A percentile compares a stretch with the other conserved stretches of the same genome.
Evolutionary conservation across 2,888 invertebrate species (phyloP).

Genomic region (Pammene aurita): DNA sequence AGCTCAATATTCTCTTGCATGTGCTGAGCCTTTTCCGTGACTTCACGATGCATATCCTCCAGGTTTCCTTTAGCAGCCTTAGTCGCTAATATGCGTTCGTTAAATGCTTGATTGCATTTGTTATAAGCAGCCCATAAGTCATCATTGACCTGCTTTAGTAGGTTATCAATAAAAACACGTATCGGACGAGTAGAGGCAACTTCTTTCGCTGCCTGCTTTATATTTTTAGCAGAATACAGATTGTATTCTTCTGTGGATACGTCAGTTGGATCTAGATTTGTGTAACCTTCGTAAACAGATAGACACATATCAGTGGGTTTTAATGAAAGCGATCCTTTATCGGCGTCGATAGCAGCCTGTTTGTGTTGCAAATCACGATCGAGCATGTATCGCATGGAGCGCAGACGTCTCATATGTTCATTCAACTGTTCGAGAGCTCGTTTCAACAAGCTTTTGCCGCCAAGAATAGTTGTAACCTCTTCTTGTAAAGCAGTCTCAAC

Average conservation of each 20-base stretch:
- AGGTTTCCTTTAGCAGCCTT: slow-evolving; percentile 90
- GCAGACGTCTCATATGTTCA: slow-evolving; percentile 92
- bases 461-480: slow-evolving; percentile 90
- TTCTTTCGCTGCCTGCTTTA: slow-evolving; percentile 88
- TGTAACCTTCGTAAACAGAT: slow-evolving; percentile 86
- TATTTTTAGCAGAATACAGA: slow-evolving; percentile 86
- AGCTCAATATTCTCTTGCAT: slow-evolving; percentile 90
- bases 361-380: slow-evolving; percentile 94
- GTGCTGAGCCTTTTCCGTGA: slow-evolving; percentile 86
- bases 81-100: slow-evolving; percentile 89
- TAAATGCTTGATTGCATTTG: slow-evolving; percentile 90
- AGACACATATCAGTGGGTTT: slow-evolving; percentile 88
- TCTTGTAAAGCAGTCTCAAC: slow-evolving; percentile 91
- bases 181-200: slow-evolving; percentile 89
- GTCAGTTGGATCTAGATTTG: slow-evolving; percentile 85
- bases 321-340: slow-evolving; percentile 87
- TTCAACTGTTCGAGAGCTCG: slow-evolving; percentile 89
- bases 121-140: slow-evolving; percentile 90
- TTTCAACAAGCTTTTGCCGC: slow-evolving; percentile 86
- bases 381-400: slow-evolving; percentile 90
- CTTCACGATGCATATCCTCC: slow-evolving; percentile 92
- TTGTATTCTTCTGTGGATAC: slow-evolving; percentile 90
- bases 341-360: slow-evolving; percentile 89
- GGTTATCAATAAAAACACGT: slow-evolving; percentile 89
- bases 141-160: slow-evolving; percentile 91